These are phyloP conservation scores for Mormyrus lacerda DNA, from an alignment of 2,113 vertebrate species.

Conservation along the genomic window DNA sequence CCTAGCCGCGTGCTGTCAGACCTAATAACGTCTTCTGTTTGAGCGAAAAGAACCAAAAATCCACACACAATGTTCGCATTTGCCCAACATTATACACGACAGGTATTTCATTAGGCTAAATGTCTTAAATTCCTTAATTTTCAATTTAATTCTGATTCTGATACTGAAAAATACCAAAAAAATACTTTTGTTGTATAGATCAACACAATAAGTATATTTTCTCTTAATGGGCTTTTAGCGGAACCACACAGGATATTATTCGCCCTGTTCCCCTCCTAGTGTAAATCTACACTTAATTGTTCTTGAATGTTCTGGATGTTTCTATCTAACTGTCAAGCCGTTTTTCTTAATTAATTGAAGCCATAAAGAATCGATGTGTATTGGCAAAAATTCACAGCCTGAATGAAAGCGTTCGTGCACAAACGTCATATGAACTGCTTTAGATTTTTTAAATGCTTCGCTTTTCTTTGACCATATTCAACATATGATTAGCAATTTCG, in stretches of 20 bases:
- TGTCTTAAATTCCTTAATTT: conserved; percentile 66
- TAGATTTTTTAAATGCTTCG: neutral
- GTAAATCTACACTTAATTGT: neutral
- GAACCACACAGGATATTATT: neutral
- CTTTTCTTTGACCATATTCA: neutral
- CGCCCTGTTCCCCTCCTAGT: neutral
- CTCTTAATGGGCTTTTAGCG: neutral
- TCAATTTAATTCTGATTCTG: conserved; percentile 61
- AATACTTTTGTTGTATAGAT: neutral
- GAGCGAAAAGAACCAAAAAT: conserved; percentile 56
- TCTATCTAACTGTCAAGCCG: neutral
- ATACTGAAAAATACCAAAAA: neutral
- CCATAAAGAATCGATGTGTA: neutral
- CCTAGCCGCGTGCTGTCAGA: conserved; percentile 96
- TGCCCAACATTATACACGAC: conserved; percentile 65
- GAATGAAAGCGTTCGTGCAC: neutral
- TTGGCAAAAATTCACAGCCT: neutral
- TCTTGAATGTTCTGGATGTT: neutral
- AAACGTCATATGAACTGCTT: neutral
- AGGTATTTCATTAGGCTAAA: conserved; percentile 64
- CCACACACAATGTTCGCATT: conserved; percentile 75
- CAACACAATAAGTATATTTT: neutral
- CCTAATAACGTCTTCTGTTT: conserved; percentile 90
- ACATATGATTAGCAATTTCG: neutral
- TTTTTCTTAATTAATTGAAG: neutral